Conservation (phyloP, 2,797 vertebrate genomes). For the Sylvilagus floridanus region DNA sequence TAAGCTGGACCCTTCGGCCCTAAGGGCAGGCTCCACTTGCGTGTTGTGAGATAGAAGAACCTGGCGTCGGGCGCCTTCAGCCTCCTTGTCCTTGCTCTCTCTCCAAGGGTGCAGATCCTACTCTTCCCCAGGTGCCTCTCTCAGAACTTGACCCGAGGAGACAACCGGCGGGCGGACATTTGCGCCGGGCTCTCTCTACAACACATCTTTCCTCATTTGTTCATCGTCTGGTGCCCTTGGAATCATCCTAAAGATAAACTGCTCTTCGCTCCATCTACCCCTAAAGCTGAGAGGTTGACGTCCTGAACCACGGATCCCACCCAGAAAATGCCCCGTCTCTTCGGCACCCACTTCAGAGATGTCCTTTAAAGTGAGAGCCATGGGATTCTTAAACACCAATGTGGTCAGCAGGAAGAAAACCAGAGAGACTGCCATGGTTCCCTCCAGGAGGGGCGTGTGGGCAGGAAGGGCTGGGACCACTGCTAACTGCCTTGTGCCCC, state of each 20-base stretch:
- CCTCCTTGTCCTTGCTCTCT: background rate
- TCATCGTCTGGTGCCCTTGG: background rate
- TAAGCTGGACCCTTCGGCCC: too few relatives aligned
- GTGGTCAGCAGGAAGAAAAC: background rate
- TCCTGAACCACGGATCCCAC: background rate
- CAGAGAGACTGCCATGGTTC: background rate
- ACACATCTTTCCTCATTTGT: background rate
- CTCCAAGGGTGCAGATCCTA: background rate
- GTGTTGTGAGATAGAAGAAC: too few relatives aligned
- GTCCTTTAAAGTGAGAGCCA: background rate
- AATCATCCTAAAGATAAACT: background rate
- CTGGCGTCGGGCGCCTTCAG: rapidly evolving
- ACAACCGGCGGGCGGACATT: background rate
- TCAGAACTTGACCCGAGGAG: background rate
- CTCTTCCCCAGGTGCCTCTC: background rate
- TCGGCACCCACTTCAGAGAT: background rate
- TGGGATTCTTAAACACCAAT: background rate
- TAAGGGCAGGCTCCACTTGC: rapidly evolving
- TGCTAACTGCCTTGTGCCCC: background rate
- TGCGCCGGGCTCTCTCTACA: background rate
- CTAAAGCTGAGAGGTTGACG: background rate
- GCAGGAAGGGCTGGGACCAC: background rate
- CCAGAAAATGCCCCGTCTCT: background rate
- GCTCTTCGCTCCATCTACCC: background rate
- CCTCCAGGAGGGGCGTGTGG: background rate